These are phyloP conservation scores for Drosophila recens DNA, from an alignment of 2,888 invertebrate species.

Conservation along the genomic window DNA sequence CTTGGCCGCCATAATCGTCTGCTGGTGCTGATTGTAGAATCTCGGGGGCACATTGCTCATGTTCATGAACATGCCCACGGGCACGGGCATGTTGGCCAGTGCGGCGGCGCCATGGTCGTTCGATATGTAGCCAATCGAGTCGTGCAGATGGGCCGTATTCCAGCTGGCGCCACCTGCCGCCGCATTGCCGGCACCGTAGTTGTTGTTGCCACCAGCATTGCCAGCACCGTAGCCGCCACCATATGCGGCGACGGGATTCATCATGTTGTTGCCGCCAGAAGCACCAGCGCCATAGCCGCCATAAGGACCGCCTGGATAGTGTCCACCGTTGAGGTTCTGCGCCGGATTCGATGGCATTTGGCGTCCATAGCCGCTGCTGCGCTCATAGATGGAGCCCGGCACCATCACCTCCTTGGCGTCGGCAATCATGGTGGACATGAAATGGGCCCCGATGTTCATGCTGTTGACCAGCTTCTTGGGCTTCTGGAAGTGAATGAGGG, in stretches of 20 bases:
- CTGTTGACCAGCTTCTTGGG: conserved; percentile 98
- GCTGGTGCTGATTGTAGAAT: conserved; percentile 91
- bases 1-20: conserved; percentile 86
- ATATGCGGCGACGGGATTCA: conserved; percentile 1
- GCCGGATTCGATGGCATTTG: conserved; percentile 46
- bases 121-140: conserved; percentile 96
- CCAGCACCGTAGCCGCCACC: conserved; percentile 20
- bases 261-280: conserved; percentile 25
- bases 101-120: conserved; percentile 92
- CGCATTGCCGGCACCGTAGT: conserved; percentile 10
- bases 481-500: conserved; percentile 98
- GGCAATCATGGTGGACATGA: conserved; percentile 98
- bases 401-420: conserved; percentile 98
- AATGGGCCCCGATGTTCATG: conserved; percentile 97
- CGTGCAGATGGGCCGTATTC: conserved; percentile 86
- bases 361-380: conserved; percentile 86
- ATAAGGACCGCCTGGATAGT: conserved; percentile 42
- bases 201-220: conserved; percentile 43
- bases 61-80: conserved; percentile 97
- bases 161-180: conserved; percentile 40
- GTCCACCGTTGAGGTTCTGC: conserved; percentile 45
- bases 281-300: conserved; percentile 42
- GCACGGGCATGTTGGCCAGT: conserved; percentile 94
- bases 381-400: conserved; percentile 96
- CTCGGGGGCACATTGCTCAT: conserved; percentile 92